Conservation (phyloP, 2,888 invertebrate species). For the Arge pagana region DNA sequence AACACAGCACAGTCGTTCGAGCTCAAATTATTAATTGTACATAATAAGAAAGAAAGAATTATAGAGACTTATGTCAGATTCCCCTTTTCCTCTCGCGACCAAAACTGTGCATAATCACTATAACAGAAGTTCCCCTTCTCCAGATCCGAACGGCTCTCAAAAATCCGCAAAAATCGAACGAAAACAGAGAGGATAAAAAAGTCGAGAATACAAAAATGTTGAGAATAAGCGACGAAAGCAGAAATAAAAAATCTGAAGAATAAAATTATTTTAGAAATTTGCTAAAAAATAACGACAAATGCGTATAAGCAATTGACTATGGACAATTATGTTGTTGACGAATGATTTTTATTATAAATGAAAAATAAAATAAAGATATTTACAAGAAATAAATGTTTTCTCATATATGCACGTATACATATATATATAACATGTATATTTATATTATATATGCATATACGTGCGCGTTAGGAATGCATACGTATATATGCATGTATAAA, state of each 20-base stretch:
- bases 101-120: conserved; percentile 59
- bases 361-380: conserved; percentile 59
- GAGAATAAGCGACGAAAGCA: neutral
- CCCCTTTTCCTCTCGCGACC: conserved; percentile 40
- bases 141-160: conserved; percentile 32
- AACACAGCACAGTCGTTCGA: conserved; percentile 50
- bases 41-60: conserved; percentile 38
- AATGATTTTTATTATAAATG: conserved; percentile 60
- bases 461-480: too few species aligned
- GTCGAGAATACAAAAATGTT: neutral
- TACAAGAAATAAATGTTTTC: conserved; percentile 56
- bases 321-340: conserved; percentile 59
- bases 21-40: conserved; percentile 58
- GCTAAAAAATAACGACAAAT: conserved; percentile 3
- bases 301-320: conserved; percentile 56
- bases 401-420: neutral
- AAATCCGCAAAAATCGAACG: neutral
- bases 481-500: neutral
- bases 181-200: neutral
- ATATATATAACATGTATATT: neutral
- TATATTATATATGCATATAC: too few species aligned
- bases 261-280: too few species aligned
- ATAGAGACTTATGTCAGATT: conserved; percentile 28
- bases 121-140: conserved; percentile 30
- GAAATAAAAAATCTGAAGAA: neutral